A percentile compares a stretch with the other conserved stretches of the same genome.
phyloP scores from a whole-genome alignment of 1,140 invertebrate species.

The Lanistes nyassanus region DNA sequence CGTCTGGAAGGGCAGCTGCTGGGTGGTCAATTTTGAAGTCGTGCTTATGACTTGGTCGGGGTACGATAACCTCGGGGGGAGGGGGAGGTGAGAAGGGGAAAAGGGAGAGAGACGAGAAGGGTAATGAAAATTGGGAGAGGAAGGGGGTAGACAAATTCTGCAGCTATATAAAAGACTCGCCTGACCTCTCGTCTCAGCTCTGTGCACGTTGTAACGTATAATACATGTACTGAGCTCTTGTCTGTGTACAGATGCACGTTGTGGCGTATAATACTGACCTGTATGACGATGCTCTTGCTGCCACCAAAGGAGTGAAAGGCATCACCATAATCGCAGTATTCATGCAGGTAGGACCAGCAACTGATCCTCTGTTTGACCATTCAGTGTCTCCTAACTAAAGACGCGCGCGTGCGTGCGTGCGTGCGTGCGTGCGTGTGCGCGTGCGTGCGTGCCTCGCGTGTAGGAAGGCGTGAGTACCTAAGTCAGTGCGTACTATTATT shows the following conservation, averaged over 20 bases:
- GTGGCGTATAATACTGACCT: conserved; percentile 53
- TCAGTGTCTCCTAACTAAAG: too few species aligned
- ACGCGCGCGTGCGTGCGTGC: not conserved
- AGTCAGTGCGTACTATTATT: not conserved
- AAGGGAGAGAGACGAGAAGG: too few species aligned
- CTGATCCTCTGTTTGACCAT: conserved; percentile 2
- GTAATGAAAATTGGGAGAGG: too few species aligned
- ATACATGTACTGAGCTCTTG: too few species aligned
- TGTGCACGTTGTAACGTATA: not conserved
- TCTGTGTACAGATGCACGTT: conserved; percentile 48
- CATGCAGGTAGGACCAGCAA: conserved; percentile 40
- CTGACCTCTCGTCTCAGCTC: too few species aligned
- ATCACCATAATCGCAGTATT: conserved; percentile 50
- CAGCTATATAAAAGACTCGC: too few species aligned
- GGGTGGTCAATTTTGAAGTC: too few species aligned
- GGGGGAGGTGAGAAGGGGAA: too few species aligned
- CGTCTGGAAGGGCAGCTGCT: too few species aligned
- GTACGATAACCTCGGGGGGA: too few species aligned
- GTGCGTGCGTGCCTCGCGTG: not conserved
- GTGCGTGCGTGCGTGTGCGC: conserved; percentile 8
- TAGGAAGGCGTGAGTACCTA: not conserved
- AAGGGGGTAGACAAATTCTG: too few species aligned
- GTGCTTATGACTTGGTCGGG: too few species aligned
- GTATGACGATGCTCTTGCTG: conserved; percentile 42
- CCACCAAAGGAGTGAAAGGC: conserved; percentile 40